Conservation (phyloP, 2,888 invertebrate genomes). For the Dilophus febrilis region DNA sequence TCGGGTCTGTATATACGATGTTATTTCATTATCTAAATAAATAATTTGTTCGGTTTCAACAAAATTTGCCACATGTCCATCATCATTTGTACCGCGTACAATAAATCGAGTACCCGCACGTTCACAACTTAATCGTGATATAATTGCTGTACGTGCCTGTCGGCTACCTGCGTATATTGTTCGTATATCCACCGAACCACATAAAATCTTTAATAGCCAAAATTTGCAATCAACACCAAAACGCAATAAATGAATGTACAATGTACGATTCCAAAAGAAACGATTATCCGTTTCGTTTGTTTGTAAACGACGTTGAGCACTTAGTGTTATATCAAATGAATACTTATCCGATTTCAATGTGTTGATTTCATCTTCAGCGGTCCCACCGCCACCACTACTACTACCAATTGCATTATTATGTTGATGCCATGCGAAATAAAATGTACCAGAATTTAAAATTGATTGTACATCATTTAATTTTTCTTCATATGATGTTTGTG, state of each 20-base stretch:
- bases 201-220: constrained; percentile 92
- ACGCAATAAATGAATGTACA: constrained; percentile 82
- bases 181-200: constrained; percentile 92
- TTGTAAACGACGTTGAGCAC: constrained; percentile 75
- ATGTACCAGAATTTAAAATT: constrained; percentile 92
- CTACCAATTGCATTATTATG: constrained; percentile 23
- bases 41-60: constrained; percentile 99
- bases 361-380: background rate
- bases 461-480: constrained; percentile 54
- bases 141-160: constrained; percentile 85
- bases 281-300: constrained; percentile 75
- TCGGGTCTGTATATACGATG: constrained; percentile 80
- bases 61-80: constrained; percentile 98
- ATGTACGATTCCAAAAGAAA: constrained; percentile 97
- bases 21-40: constrained; percentile 75
- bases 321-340: constrained; percentile 80
- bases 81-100: constrained; percentile 97
- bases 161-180: constrained; percentile 96
- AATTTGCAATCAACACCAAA: constrained; percentile 78
- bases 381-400: background rate
- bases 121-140: constrained; percentile 93
- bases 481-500: constrained; percentile 39
- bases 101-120: constrained; percentile 96
- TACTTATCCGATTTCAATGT: background rate
- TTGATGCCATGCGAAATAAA: constrained; percentile 81